A percentile compares a stretch with the other conserved stretches of the same genome.
phyloP scores from a whole-genome alignment of 2,113 vertebrate species.

The Leptodactylus fuscus region DNA sequence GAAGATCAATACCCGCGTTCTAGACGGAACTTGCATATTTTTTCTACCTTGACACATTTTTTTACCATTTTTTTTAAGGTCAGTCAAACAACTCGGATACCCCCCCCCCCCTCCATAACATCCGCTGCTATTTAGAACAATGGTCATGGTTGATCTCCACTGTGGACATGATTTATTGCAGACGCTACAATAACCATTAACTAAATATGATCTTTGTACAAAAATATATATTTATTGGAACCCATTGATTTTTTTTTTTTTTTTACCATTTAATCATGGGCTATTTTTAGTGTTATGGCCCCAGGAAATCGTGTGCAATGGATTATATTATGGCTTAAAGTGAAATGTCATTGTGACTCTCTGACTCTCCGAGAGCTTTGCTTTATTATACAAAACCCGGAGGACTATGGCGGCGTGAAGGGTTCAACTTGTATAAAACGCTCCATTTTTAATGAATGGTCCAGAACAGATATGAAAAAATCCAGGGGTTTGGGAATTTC shows the following conservation, averaged over 20 bases:
- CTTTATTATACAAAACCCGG: neutral
- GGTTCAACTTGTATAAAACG: neutral
- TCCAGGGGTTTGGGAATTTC: too few relatives aligned
- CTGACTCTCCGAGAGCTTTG: neutral
- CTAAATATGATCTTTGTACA: slow-evolving; percentile 14
- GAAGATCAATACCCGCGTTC: slow-evolving; percentile 42
- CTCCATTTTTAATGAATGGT: too few relatives aligned
- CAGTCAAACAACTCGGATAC: slow-evolving; percentile 3
- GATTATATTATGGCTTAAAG: neutral
- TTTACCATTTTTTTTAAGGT: neutral
- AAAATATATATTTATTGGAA: slow-evolving; percentile 30
- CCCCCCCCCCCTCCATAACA: slow-evolving; percentile 2
- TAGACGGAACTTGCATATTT: neutral
- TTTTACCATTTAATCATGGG: neutral
- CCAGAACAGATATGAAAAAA: neutral
- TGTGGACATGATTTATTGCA: slow-evolving; percentile 9
- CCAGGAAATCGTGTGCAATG: neutral
- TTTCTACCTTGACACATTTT: neutral
- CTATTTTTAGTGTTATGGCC: slow-evolving; percentile 16
- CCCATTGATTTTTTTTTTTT: neutral
- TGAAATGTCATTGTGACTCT: neutral
- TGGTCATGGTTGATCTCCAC: slow-evolving; percentile 9
- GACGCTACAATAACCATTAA: slow-evolving; percentile 32
- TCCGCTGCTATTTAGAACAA: neutral
- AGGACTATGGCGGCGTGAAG: neutral